These are phyloP conservation scores for Eupeodes luniger DNA, from an alignment of 2,888 invertebrate genomes.

Conservation along the genomic window DNA sequence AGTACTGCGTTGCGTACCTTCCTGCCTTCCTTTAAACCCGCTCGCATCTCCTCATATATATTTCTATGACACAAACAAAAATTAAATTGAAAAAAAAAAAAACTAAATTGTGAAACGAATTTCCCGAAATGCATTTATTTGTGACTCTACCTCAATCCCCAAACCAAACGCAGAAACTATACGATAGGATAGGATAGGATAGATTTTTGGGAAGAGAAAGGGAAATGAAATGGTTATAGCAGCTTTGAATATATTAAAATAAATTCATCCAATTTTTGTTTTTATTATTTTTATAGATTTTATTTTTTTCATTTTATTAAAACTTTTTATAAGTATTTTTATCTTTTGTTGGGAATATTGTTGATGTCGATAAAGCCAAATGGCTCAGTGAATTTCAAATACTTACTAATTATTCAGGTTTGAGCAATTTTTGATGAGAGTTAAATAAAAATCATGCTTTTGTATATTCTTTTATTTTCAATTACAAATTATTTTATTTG, in stretches of 20 bases:
- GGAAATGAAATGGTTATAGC: slow-evolving; percentile 24
- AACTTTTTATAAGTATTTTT: slow-evolving; percentile 11
- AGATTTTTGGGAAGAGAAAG: too few relatives aligned
- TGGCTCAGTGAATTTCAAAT: slow-evolving; percentile 23
- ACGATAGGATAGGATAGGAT: too few relatives aligned
- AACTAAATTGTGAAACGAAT: slow-evolving; percentile 27
- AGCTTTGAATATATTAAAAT: slow-evolving; percentile 47
- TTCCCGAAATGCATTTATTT: slow-evolving; percentile 41
- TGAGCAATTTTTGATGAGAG: slow-evolving; percentile 28
- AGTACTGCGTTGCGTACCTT: not conserved
- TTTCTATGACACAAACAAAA: slow-evolving; percentile 15
- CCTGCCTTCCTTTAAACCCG: too few relatives aligned
- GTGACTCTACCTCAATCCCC: slow-evolving; percentile 8
- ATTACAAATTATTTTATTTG: not conserved
- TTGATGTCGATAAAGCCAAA: slow-evolving; percentile 35
- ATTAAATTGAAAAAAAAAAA: not conserved
- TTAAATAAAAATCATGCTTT: slow-evolving; percentile 21
- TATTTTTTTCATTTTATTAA: not conserved
- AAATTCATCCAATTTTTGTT: slow-evolving; percentile 14
- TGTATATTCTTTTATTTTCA: not conserved
- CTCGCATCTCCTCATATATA: too few relatives aligned
- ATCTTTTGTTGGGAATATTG: slow-evolving; percentile 10
- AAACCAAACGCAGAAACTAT: too few relatives aligned
- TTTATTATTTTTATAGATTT: not conserved
- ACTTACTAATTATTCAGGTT: slow-evolving; percentile 32